phyloP scores from a whole-genome alignment of 2,888 invertebrate species.

The Galeopsomyia nigrocyanea region DNA sequence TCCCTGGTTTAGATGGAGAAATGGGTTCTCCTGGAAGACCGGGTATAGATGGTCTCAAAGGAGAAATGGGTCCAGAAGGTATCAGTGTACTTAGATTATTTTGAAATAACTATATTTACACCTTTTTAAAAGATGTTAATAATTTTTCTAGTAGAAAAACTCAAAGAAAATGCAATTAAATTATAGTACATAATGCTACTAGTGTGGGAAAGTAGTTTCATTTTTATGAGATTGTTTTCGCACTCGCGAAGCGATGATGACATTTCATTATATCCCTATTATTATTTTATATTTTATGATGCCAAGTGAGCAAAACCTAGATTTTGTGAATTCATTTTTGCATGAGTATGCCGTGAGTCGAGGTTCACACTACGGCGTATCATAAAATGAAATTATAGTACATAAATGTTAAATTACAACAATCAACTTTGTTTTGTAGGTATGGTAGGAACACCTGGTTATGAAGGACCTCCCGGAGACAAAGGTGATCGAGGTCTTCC shows the following conservation, averaged over 20 bases:
- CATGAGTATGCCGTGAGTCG: no score
- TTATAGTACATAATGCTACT: not conserved
- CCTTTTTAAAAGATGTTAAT: no score
- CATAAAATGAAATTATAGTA: not conserved
- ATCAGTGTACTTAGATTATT: slow-evolving; percentile 1
- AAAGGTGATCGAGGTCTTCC: slow-evolving; percentile 74
- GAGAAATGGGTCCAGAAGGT: slow-evolving; percentile 70
- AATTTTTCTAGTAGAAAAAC: not conserved
- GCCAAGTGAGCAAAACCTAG: no score
- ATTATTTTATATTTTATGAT: not conserved
- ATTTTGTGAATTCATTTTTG: no score
- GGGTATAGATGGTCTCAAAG: slow-evolving; percentile 73
- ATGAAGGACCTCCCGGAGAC: slow-evolving; percentile 73
- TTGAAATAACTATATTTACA: no score
- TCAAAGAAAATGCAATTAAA: not conserved
- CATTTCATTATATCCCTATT: not conserved
- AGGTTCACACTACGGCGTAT: not conserved
- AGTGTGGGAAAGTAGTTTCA: no score
- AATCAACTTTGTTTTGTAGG: slow-evolving; percentile 52
- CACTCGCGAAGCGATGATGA: not conserved
- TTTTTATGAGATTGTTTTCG: no score
- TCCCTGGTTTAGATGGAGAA: slow-evolving; percentile 80
- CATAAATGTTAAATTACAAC: not conserved
- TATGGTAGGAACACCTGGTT: slow-evolving; percentile 69
- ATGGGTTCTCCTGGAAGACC: slow-evolving; percentile 74